Conservation (phyloP, 2,888 invertebrate species). For the Eupithecia inturbata region DNA sequence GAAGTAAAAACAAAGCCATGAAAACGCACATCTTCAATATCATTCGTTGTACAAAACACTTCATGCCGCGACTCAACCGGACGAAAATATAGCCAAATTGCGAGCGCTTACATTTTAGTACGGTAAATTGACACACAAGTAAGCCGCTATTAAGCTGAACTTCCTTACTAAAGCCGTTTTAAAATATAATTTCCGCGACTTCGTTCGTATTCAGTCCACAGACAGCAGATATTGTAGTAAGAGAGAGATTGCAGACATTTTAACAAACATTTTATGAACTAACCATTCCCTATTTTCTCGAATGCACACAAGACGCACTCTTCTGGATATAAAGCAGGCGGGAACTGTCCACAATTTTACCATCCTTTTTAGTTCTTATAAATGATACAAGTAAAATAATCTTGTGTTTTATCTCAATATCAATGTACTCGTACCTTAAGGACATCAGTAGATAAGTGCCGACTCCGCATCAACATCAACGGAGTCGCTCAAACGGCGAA, state of each 20-base stretch:
- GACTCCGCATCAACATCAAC: no score
- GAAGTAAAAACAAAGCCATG: conserved; percentile 1
- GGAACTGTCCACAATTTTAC: conserved; percentile 18
- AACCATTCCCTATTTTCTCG: conserved; percentile 47
- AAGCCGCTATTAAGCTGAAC: not conserved
- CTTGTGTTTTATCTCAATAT: not conserved
- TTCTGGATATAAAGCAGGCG: conserved; percentile 48
- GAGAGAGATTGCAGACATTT: conserved; percentile 42
- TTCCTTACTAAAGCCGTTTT: not conserved
- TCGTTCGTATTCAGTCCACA: not conserved
- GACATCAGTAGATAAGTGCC: no score
- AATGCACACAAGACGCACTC: conserved; percentile 19
- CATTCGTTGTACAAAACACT: not conserved
- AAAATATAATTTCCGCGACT: not conserved
- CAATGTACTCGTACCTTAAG: no score
- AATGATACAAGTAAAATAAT: not conserved
- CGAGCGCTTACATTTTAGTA: not conserved
- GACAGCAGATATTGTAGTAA: conserved; percentile 12
- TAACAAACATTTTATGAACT: conserved; percentile 46
- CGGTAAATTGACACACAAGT: not conserved
- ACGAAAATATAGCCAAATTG: not conserved
- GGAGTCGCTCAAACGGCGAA: no score
- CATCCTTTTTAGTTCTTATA: not conserved
- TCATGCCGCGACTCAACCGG: not conserved
- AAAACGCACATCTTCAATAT: not conserved